Base-by-base conservation (phyloP, 2,797 vertebrate genomes). In the Petrocephalus schoutedeni region DNA sequence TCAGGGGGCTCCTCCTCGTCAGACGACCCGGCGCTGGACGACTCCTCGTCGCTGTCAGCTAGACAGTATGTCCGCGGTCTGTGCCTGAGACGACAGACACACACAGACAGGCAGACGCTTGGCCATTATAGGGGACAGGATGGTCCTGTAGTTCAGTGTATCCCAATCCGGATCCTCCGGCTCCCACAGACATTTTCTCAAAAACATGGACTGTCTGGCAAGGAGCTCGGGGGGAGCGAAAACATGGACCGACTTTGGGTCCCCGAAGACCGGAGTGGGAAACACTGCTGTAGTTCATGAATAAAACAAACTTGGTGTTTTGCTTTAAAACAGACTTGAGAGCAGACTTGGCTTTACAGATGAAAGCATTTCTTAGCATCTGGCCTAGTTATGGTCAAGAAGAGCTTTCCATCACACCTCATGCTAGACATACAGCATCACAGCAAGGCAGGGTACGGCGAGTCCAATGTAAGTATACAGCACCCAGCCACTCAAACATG, bases 11-110 rank as follows among this genome's bases (percentile, higher is more conserved):
- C 97, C 0, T 99, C 98, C 88, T 99, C 98, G 21, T 99, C 98
- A 0, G 98, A 99, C 8, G 98, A 99, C 19, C 98, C 98, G 0
- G 98, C 98, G 0, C 98, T 99, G 90, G 98, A 99, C 0, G 98
- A 99, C 91, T 99, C 98, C 91, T 99, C 98, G 64, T 99, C 98
- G 0, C 97, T 97, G 93, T 97, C 96, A 0, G 97, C 97, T 86
- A 97, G 95, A 90, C 95, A 97, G 90, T 96, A 97, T 0, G 94
- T 95, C 88, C 96, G 93, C 83, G 95, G 96, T 92, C 96, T 97
- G 94, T 91, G 93, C 92, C 96, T 97, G 86, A 88, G 28, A 89
- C 23, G 28, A 53, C 57, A 85, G 49, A 53, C 84, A 59, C 12
- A 21, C 9, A 49, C 54, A 45, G 41, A 57, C 71, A 88, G 53